These are phyloP conservation scores for Caenorhabditis panamensis DNA, from an alignment of 2,888 invertebrate genomes.

Conservation along the genomic window DNA sequence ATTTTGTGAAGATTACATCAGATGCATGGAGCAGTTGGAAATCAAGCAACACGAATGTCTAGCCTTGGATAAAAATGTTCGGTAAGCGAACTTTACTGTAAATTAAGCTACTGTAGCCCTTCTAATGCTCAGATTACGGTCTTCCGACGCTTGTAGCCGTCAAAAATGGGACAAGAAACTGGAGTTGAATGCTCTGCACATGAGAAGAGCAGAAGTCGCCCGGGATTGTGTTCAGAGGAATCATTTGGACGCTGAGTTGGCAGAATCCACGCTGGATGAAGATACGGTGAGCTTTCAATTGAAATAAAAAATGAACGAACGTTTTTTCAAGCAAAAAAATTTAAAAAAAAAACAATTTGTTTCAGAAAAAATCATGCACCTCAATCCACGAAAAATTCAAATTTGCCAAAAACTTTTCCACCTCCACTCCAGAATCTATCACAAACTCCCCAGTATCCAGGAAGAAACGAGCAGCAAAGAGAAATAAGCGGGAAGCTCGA, in stretches of 20 bases:
- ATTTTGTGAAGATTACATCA: constrained; percentile 65
- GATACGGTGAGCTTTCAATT: constrained; percentile 28
- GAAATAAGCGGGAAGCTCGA: constrained; percentile 34
- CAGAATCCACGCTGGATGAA: constrained; percentile 59
- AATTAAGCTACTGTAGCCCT: background rate
- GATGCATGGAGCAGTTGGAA: constrained; percentile 68
- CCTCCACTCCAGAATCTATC: background rate
- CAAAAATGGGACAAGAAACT: constrained; percentile 66
- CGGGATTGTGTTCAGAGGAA: constrained; percentile 61
- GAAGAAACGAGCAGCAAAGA: constrained; percentile 30
- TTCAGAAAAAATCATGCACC: constrained; percentile 44
- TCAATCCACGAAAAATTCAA: constrained; percentile 54
- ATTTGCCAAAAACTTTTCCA: constrained; percentile 42
- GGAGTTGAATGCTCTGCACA: constrained; percentile 66
- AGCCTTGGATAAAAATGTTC: constrained; percentile 56
- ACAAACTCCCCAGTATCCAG: background rate
- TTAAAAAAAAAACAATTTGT: too few species aligned
- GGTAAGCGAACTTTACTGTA: constrained; percentile 19
- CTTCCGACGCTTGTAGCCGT: constrained; percentile 51
- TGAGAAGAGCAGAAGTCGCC: constrained; percentile 62
- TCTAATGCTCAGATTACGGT: constrained; percentile 41
- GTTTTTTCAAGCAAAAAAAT: too few species aligned
- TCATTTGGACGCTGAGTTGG: constrained; percentile 42
- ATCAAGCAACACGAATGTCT: constrained; percentile 66
- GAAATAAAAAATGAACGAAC: too few species aligned